Conservation (phyloP, 2,888 invertebrate species). For the Oxyscelio sp. region DNA sequence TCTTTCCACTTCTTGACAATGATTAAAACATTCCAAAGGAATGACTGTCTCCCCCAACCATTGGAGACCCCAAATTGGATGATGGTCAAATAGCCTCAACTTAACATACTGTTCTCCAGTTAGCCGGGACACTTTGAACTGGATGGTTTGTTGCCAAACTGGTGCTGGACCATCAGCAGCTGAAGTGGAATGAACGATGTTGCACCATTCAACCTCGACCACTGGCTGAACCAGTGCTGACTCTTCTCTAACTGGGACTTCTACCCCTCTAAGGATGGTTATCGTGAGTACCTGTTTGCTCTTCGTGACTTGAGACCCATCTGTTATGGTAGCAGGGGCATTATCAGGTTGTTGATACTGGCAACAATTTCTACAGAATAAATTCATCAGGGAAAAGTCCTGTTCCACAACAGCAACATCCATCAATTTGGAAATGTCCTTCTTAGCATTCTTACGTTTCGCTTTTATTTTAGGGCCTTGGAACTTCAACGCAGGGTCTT, state of each 20-base stretch:
- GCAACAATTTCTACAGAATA: constrained; percentile 79
- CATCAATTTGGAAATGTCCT: constrained; percentile 76
- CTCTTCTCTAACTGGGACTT: constrained; percentile 87
- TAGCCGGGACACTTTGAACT: constrained; percentile 83
- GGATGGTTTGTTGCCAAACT: constrained; percentile 86
- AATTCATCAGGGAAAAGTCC: constrained; percentile 82
- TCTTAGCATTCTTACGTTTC: constrained; percentile 37
- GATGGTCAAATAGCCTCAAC: constrained; percentile 86
- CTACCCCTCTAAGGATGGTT: constrained; percentile 85
- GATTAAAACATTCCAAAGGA: constrained; percentile 83
- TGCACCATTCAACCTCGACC: constrained; percentile 86
- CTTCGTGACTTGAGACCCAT: constrained; percentile 76
- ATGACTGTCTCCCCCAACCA: constrained; percentile 87
- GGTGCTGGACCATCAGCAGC: constrained; percentile 86
- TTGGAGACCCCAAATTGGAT: constrained; percentile 87
- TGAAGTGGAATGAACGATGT: constrained; percentile 79
- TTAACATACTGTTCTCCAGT: constrained; percentile 82
- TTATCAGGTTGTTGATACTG: constrained; percentile 81
- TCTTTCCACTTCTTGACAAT: constrained; percentile 86
- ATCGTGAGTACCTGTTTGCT: constrained; percentile 83
- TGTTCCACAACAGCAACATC: constrained; percentile 84
- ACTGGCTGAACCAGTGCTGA: constrained; percentile 86
- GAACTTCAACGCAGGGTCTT: constrained; percentile 79
- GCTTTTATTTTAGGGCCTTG: constrained; percentile 13
- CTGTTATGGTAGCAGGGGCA: constrained; percentile 76